A percentile compares a stretch with the other conserved stretches of the same genome.
Evolutionary conservation across 2,113 vertebrate species (phyloP).

Genomic region (Brevimyrus niger): DNA sequence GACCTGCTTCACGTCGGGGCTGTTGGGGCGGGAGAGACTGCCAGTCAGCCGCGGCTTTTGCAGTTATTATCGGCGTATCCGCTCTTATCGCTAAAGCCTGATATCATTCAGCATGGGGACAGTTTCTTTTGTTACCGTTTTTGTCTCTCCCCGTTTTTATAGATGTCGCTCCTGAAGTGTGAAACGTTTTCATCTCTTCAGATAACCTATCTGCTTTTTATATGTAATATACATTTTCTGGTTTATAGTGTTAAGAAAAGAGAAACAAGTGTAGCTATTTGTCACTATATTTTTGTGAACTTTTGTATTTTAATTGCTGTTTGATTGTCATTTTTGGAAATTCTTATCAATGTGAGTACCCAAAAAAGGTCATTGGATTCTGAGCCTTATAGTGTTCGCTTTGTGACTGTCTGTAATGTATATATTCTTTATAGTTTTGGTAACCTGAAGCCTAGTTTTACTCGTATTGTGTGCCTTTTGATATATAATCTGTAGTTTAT

Average conservation of each 20-base stretch:
- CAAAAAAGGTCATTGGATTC: constrained; percentile 38
- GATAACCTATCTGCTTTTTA: constrained; percentile 62
- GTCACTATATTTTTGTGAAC: constrained; percentile 80
- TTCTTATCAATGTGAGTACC: constrained; percentile 27
- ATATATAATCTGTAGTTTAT: constrained; percentile 50
- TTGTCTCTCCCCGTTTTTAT: constrained; percentile 50
- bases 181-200: constrained; percentile 53
- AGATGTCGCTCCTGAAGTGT: constrained; percentile 50
- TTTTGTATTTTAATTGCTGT: constrained; percentile 83
- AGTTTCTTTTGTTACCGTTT: constrained; percentile 29
- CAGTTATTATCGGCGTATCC: constrained; percentile 41
- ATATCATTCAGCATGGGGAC: constrained; percentile 71
- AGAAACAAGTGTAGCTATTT: constrained; percentile 67
- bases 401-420: constrained; percentile 34
- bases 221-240: constrained; percentile 68
- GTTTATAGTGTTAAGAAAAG: constrained; percentile 78
- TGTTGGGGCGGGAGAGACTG: constrained; percentile 40
- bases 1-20: background rate
- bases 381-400: constrained; percentile 38
- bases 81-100: constrained; percentile 58
- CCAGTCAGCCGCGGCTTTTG: constrained; percentile 49
- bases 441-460: constrained; percentile 35
- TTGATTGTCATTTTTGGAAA: constrained; percentile 80
- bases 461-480: constrained; percentile 47
- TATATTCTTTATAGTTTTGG: constrained; percentile 35